A percentile compares a stretch with the other conserved stretches of the same genome.
phyloP scores from a whole-genome alignment of 2,888 invertebrate genomes.

The Diplolepis rosae region DNA sequence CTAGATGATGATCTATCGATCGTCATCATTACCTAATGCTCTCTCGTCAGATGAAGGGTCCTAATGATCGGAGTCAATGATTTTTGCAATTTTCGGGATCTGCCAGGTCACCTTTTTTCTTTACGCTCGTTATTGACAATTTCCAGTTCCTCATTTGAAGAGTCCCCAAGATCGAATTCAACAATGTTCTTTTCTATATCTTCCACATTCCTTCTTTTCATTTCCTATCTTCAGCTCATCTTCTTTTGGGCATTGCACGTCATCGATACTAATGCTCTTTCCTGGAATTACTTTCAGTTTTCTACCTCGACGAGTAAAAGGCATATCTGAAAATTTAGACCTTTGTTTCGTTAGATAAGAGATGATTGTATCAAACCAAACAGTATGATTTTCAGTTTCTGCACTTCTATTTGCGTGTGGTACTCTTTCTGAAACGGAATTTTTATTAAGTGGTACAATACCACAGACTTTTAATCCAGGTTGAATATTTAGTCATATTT shows the following conservation, averaged over 20 bases:
- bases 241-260: neutral
- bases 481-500: slow-evolving; percentile 34
- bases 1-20: neutral
- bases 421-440: slow-evolving; percentile 30
- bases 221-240: neutral
- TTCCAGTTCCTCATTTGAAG: slow-evolving; percentile 1
- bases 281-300: slow-evolving; percentile 6
- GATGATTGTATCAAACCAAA: neutral
- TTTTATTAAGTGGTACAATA: slow-evolving; percentile 35
- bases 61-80: neutral
- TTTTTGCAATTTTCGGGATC: neutral
- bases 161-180: slow-evolving; percentile 4
- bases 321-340: neutral
- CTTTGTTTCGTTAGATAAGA: slow-evolving; percentile 8
- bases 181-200: neutral
- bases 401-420: neutral
- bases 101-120: neutral
- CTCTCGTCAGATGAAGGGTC: neutral
- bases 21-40: neutral
- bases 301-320: slow-evolving; percentile 8
- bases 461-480: slow-evolving; percentile 37
- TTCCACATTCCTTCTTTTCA: slow-evolving; percentile 9
- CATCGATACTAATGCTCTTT: slow-evolving; percentile 1
- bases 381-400: neutral
- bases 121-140: too few relatives aligned